phyloP scores from a whole-genome alignment of 1,140 invertebrate species.

The Coelopa frigida region DNA sequence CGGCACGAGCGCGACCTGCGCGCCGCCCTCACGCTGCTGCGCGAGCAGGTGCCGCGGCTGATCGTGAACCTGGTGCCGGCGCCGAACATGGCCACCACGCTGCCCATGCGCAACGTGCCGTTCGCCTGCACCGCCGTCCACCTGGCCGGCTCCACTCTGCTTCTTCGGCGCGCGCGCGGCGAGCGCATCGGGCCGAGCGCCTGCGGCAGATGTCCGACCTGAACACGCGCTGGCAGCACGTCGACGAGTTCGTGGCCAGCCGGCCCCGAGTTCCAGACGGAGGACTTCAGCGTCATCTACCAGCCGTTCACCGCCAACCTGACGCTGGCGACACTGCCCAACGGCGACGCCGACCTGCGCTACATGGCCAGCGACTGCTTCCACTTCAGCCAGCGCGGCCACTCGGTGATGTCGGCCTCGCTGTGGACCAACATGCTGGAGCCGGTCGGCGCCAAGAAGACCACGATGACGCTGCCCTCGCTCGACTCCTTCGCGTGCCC shows the following conservation, averaged over 20 bases:
- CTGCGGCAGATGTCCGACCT: slow-evolving; percentile 30
- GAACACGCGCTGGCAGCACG: slow-evolving; percentile 43
- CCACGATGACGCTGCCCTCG: neutral
- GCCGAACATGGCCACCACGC: slow-evolving; percentile 33
- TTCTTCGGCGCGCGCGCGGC: slow-evolving; percentile 50
- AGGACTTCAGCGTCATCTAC: slow-evolving; percentile 54
- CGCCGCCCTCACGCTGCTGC: slow-evolving; percentile 23
- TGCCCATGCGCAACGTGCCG: slow-evolving; percentile 29
- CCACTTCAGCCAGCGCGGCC: slow-evolving; percentile 59
- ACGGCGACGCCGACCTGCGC: slow-evolving; percentile 49
- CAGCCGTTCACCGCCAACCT: slow-evolving; percentile 50
- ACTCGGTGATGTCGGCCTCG: slow-evolving; percentile 48
- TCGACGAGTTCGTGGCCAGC: slow-evolving; percentile 40
- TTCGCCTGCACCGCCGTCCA: slow-evolving; percentile 42
- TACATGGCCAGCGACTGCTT: slow-evolving; percentile 65
- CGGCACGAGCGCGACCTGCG: slow-evolving; percentile 29
- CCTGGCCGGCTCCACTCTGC: slow-evolving; percentile 47
- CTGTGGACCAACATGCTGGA: slow-evolving; percentile 58
- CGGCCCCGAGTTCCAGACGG: slow-evolving; percentile 34
- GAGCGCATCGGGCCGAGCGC: slow-evolving; percentile 20
- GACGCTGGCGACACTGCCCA: slow-evolving; percentile 32
- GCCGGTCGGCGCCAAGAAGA: slow-evolving; percentile 41
- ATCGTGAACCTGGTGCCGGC: slow-evolving; percentile 29
- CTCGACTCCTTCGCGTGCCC: slow-evolving; percentile 12
- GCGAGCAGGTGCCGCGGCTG: slow-evolving; percentile 33